phyloP scores from a whole-genome alignment of 1,140 invertebrate genomes.

The Pogonognathellus flavescens region DNA sequence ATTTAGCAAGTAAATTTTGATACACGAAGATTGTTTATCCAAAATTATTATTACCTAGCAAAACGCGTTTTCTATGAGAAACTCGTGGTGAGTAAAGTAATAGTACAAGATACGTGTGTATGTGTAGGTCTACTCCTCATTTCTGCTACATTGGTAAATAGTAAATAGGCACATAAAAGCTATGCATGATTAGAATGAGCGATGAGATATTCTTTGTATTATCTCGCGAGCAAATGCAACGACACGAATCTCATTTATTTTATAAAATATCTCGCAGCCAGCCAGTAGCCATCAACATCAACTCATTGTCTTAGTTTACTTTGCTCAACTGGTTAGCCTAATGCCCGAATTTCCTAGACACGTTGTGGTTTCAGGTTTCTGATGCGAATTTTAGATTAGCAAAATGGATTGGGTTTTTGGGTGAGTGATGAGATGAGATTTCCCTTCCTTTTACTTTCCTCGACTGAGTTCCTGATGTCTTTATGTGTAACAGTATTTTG shows the following conservation, averaged over 20 bases:
- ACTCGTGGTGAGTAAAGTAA: too few species aligned
- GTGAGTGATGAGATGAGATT: neutral
- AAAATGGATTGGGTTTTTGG: neutral
- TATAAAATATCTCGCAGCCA: neutral
- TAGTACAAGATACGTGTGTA: too few species aligned
- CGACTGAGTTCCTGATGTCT: too few species aligned
- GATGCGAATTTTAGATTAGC: constrained; percentile 7
- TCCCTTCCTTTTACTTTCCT: neutral
- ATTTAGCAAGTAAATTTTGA: too few species aligned
- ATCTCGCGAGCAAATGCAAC: constrained; percentile 33
- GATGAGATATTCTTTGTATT: constrained; percentile 17
- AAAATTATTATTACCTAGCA: too few species aligned
- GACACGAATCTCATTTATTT: constrained; percentile 25
- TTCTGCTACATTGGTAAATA: too few species aligned
- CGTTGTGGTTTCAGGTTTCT: constrained; percentile 15
- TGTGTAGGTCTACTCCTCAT: too few species aligned
- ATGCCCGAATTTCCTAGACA: constrained; percentile 3
- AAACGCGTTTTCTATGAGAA: too few species aligned
- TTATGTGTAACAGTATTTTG: too few species aligned
- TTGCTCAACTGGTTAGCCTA: neutral
- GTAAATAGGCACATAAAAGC: neutral
- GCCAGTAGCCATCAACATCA: too few species aligned
- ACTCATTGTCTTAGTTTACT: constrained; percentile 6
- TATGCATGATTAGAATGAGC: constrained; percentile 16
- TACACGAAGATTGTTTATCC: too few species aligned